Evolutionary conservation across 2,888 invertebrate genomes (phyloP).

Genomic region (Scaeva pyrastri): DNA sequence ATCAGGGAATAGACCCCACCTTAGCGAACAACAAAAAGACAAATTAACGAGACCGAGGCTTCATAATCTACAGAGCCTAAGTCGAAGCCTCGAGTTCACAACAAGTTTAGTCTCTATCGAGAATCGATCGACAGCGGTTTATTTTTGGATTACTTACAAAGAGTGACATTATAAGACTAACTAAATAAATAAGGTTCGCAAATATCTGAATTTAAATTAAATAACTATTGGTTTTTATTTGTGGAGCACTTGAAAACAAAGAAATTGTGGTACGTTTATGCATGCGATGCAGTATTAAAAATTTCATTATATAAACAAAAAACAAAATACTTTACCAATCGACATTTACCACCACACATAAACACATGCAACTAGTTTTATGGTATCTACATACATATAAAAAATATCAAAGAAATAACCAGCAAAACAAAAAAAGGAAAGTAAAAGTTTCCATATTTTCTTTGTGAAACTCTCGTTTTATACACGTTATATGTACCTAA

Average conservation of each 20-base stretch:
- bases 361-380: conserved; percentile 51
- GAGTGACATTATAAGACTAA: not conserved
- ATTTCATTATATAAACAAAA: conserved; percentile 18
- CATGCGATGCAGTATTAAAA: not conserved
- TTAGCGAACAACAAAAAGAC: conserved; percentile 8
- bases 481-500: not conserved
- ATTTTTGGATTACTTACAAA: conserved; percentile 4
- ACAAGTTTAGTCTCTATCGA: conserved; percentile 58
- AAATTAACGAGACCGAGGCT: conserved; percentile 15
- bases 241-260: not conserved
- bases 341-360: conserved; percentile 32
- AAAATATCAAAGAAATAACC: conserved; percentile 33
- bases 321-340: conserved; percentile 17
- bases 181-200: not conserved
- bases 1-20: conserved; percentile 21
- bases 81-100: conserved; percentile 28
- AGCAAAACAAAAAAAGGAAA: conserved; percentile 39
- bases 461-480: conserved; percentile 30
- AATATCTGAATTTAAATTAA: too few relatives aligned
- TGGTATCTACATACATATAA: conserved; percentile 42
- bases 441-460: conserved; percentile 62
- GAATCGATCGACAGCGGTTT: conserved; percentile 51
- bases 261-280: conserved; percentile 17
- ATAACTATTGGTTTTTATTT: too few relatives aligned
- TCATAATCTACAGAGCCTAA: conserved; percentile 38